Evolutionary conservation across 1,140 invertebrate species (phyloP), one percentile per base, ranked within the genome.

Genomic region (Tribolium castaneum): DNA sequence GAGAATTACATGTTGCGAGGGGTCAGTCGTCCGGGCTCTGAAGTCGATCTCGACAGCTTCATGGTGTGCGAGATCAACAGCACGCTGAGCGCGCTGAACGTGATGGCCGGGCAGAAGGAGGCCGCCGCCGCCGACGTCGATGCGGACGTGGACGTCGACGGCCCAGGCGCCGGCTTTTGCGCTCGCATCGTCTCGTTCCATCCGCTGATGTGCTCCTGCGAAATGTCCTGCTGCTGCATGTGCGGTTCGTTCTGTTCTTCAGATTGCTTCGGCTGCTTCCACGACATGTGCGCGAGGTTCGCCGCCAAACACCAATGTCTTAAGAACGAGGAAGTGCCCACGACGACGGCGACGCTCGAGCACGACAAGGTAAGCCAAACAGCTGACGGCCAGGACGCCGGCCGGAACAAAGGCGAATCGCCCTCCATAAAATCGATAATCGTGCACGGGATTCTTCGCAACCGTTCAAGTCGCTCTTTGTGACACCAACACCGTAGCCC

Each of bases 191-290:
- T 88, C 50, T 90, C 89, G 22, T 90, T 89, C 80, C 90, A 90
- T 82, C 84, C 85, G 13, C 80, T 89, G 72, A 81, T 90, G 80
- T 91, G 90, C 82, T 88, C 88, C 85, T 91, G 89, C 84, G 84
- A 80, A 54, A 70, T 82, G 76, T 81, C 83, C 39, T 91, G 90
- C 87, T 91, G 90, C 85, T 91, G 90, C 87, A 90, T 89, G 88
- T 91, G 90, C 86, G 90, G 87, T 87, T 88, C 88, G 87, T 84
- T 89, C 83, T 91, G 90, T 88, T 89, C 89, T 80, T 81, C 88
- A 92, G 91, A 92, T 86, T 92, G 91, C 86, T 90, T 91, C 85
- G 89, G 90, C 83, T 92, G 91, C 85, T 92, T 92, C 88, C 91
- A 92, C 87, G 87, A 88, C 83, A 88, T 90, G 78, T 92, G 91